Base-by-base conservation (phyloP, 2,888 invertebrate genomes). In the Pherbina coryleti region DNA sequence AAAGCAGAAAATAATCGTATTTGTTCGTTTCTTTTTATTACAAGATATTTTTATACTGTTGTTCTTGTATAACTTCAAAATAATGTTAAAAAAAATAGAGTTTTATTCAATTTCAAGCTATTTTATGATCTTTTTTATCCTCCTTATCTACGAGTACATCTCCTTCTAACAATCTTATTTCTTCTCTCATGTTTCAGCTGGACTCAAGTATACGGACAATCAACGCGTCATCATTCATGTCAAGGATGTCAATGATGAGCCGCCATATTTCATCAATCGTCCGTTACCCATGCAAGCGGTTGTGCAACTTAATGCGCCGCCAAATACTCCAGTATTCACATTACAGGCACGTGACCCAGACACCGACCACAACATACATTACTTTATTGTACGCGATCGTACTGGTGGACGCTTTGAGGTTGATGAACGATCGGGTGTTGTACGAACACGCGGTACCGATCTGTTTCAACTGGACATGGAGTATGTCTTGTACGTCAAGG, bases 221-320 rank as follows among this genome's bases (percentile, higher is more conserved):
- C 96, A 98, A 89, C 94, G 98, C 73, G 97, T 98, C 75, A 97
- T 97, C 83, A 97, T 98, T 87, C 96, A 96, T 90, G 95, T 98
- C 82, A 95, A 96, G 88, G 98, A 98, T 90, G 96, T 98, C 75
- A 98, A 98, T 91, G 98, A 99, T 89, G 99, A 99, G 90, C 95
- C 96, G 1, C 90, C 99, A 0, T 96, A 97, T 90, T 98, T 99
- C 92, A 96, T 98, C 91, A 99, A 99, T 91, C 93, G 96, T 1
- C 99, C 99, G 0, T 91, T 97, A 82, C 99, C 99, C 22, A 98
- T 98, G 96, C 97, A 98, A 90, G 97, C 98, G 0, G 98, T 98
- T 79, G 98, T 98, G 0, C 97, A 98, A 87, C 92, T 97, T 75
- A 98, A 98, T 89, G 98, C 98, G 4, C 96, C 97, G 4, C 96